These are phyloP conservation scores for Eulemur rufifrons DNA, from an alignment of 2,113 vertebrate species.

Conservation along the genomic window DNA sequence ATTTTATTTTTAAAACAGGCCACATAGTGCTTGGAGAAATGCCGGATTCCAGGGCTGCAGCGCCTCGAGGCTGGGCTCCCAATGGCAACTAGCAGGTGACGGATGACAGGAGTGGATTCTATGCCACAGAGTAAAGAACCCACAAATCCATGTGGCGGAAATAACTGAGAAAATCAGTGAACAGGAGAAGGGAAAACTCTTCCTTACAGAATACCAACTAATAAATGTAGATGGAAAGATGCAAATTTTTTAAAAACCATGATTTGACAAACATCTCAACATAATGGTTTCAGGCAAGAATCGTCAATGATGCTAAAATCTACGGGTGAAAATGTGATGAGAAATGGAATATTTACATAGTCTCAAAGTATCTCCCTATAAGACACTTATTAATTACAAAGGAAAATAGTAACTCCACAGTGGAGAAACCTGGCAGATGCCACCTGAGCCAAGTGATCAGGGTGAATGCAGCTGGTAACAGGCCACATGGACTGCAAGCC, in stretches of 20 bases:
- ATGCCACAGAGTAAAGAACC: background rate
- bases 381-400: background rate
- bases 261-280: background rate
- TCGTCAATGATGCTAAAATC: background rate
- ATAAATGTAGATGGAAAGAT: rapidly evolving
- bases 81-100: rapidly evolving
- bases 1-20: background rate
- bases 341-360: too few species aligned
- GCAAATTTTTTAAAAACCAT: background rate
- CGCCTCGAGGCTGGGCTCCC: rapidly evolving
- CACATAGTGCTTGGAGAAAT: background rate
- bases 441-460: background rate
- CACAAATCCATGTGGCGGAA: rapidly evolving
- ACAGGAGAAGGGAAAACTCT: too few species aligned
- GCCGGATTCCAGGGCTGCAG: background rate
- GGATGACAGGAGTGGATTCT: rapidly evolving
- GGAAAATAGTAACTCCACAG: background rate
- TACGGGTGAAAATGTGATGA: rapidly evolving
- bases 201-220: background rate
- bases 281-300: background rate
- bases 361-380: background rate
- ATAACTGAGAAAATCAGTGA: background rate
- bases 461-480: background rate
- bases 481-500: background rate
- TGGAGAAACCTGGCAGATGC: background rate